phyloP scores from a whole-genome alignment of 1,140 invertebrate species.

The Leucophenga varia region DNA sequence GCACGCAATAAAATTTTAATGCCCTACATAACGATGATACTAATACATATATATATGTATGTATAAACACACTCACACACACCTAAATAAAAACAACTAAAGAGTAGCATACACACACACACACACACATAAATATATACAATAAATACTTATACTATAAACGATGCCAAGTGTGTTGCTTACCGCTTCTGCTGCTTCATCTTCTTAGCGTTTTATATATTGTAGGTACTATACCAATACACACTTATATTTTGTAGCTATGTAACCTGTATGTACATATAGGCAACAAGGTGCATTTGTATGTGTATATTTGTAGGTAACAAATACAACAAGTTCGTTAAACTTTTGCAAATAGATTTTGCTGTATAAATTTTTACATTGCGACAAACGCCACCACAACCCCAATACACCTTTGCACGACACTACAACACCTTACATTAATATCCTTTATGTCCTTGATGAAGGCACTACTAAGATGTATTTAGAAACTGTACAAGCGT shows the following conservation, averaged over 20 bases:
- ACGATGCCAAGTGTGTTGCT: no score
- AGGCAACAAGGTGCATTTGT: neutral
- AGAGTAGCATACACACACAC: neutral
- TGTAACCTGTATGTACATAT: neutral
- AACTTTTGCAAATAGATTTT: constrained; percentile 42
- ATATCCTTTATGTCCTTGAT: constrained; percentile 40
- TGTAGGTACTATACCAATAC: constrained; percentile 2
- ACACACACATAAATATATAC: constrained; percentile 1
- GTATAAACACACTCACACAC: no score
- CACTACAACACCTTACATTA: constrained; percentile 8
- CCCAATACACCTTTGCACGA: neutral
- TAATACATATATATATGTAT: no score
- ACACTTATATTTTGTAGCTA: neutral
- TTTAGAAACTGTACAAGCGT: no score
- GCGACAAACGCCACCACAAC: constrained; percentile 31
- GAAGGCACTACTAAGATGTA: no score
- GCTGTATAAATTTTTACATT: no score
- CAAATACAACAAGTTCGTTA: constrained; percentile 35
- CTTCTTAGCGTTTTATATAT: no score
- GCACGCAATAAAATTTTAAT: no score
- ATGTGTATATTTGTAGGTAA: neutral
- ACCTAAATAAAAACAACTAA: no score
- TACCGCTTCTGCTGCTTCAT: no score
- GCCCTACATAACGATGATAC: no score
- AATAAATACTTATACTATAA: no score